A percentile compares a stretch with the other conserved stretches of the same genome.
Evolutionary conservation across 2,888 invertebrate species (phyloP).

Genomic region (Drosophila kambysellisi): DNA sequence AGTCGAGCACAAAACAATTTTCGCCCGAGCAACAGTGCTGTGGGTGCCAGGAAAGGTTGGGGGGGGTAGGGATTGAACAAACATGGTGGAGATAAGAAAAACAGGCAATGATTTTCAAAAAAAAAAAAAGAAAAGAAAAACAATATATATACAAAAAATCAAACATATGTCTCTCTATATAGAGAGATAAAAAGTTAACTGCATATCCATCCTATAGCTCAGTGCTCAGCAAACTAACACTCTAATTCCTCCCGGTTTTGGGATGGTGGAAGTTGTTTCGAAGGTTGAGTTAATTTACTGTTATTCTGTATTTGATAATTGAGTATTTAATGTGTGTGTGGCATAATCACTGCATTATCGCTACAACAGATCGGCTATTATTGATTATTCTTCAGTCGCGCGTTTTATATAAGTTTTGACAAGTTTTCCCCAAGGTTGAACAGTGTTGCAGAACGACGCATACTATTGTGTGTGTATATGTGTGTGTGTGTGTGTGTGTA

Average conservation of each 20-base stretch:
- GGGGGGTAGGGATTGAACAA: neutral
- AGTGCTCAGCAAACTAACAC: slow-evolving; percentile 36
- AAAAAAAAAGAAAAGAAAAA: neutral
- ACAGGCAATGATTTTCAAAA: neutral
- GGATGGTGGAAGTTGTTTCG: neutral
- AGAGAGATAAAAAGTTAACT: slow-evolving; percentile 5
- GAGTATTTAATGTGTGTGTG: slow-evolving; percentile 13
- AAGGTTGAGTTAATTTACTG: slow-evolving; percentile 6
- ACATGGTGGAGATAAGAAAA: slow-evolving; percentile 12
- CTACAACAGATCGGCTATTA: neutral
- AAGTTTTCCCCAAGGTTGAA: neutral
- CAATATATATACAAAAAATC: neutral
- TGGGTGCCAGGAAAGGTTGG: neutral
- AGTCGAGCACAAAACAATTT: slow-evolving; percentile 22
- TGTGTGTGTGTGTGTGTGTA: neutral
- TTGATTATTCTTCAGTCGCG: slow-evolving; percentile 5
- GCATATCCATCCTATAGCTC: slow-evolving; percentile 39
- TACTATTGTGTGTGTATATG: neutral
- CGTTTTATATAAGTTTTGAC: neutral
- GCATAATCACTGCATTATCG: slow-evolving; percentile 6
- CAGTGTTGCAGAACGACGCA: neutral
- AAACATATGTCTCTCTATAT: neutral
- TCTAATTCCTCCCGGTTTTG: slow-evolving; percentile 15
- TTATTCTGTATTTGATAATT: slow-evolving; percentile 9
- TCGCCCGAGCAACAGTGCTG: slow-evolving; percentile 5